These are phyloP conservation scores for Apamea anceps DNA, from an alignment of 2,888 invertebrate genomes.

Conservation along the genomic window DNA sequence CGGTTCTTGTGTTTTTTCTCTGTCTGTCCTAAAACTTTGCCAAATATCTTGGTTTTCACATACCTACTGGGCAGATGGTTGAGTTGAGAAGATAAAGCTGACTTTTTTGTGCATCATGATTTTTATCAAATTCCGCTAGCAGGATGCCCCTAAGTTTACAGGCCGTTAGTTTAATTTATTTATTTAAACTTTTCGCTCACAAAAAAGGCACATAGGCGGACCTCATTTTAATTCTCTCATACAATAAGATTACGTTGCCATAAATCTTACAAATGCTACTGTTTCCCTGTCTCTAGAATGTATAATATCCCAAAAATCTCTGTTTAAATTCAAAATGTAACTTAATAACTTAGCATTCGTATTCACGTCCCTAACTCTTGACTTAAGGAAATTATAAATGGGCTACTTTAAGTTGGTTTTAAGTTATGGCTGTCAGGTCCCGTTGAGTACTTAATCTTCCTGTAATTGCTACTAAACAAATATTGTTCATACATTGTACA, in stretches of 20 bases:
- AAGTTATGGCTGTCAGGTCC: constrained; percentile 40
- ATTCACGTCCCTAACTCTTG: constrained; percentile 48
- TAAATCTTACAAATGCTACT: constrained; percentile 38
- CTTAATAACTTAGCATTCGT: constrained; percentile 58
- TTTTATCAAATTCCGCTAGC: not conserved
- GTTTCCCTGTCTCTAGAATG: constrained; percentile 28
- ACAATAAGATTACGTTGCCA: not conserved
- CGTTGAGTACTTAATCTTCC: constrained; percentile 46
- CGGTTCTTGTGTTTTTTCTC: not conserved
- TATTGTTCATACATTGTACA: not conserved
- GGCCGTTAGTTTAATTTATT: not conserved
- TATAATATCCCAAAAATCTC: constrained; percentile 28
- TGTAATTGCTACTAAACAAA: constrained; percentile 22
- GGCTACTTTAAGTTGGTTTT: constrained; percentile 49
- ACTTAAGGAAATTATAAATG: constrained; percentile 56
- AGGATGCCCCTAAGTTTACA: not conserved
- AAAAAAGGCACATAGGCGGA: not conserved
- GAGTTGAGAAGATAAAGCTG: not conserved
- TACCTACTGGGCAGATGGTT: not conserved
- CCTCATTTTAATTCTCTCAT: not conserved
- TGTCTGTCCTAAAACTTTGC: not conserved
- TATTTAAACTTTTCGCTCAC: not conserved
- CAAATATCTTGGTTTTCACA: not conserved
- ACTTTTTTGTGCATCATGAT: not conserved
- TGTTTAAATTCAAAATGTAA: constrained; percentile 49